These are phyloP conservation scores for Borostomias antarcticus DNA, from an alignment of 2,797 vertebrate species.

Conservation along the genomic window DNA sequence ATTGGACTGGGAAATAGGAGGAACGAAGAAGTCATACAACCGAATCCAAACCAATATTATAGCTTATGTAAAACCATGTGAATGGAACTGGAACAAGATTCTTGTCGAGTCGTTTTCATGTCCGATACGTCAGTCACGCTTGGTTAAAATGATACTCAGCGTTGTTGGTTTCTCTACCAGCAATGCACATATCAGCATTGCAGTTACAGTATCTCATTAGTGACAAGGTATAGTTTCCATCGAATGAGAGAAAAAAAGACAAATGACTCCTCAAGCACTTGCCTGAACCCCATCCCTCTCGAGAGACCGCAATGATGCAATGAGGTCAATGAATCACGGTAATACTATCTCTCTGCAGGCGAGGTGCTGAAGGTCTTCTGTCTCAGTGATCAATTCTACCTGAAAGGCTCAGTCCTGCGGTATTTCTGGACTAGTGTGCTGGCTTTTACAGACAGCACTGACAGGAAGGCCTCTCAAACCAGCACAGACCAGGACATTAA, in stretches of 20 bases:
- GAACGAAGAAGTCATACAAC: conserved; percentile 32
- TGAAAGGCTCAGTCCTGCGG: conserved; percentile 36
- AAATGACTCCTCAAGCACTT: neutral
- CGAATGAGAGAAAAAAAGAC: conserved; percentile 9
- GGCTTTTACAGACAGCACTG: conserved; percentile 18
- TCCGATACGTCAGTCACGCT: neutral
- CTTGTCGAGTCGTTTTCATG: conserved; percentile 32
- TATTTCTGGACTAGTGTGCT: conserved; percentile 27
- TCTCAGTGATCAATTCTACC: conserved; percentile 44
- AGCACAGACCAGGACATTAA: neutral
- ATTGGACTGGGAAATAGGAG: conserved; percentile 39
- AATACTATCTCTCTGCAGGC: conserved; percentile 49
- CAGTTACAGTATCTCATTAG: neutral
- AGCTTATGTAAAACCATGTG: conserved; percentile 34
- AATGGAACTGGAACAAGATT: conserved; percentile 20
- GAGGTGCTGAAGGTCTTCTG: conserved; percentile 42
- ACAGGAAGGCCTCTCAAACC: conserved; percentile 25
- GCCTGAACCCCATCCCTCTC: conserved; percentile 9
- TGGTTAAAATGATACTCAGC: conserved; percentile 1
- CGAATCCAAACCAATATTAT: conserved; percentile 30
- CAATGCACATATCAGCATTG: neutral
- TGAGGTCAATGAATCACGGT: conserved; percentile 51
- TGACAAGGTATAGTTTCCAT: no score
- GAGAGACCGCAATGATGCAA: conserved; percentile 18
- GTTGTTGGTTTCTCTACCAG: neutral